Conservation (phyloP, 2,113 vertebrate genomes). For the Anarhynchus alexandrinus region DNA sequence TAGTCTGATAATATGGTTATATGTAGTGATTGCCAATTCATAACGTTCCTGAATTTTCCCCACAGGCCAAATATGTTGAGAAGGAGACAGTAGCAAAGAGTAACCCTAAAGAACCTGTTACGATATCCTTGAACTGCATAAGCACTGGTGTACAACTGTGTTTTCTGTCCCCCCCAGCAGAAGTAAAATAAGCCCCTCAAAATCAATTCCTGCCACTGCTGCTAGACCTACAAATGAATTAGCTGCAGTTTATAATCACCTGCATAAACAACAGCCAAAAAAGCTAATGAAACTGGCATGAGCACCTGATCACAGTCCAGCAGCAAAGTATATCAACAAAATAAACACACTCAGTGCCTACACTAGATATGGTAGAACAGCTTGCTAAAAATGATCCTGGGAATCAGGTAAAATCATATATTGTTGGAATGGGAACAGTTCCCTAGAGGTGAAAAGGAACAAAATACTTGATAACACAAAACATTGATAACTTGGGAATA, state of each 20-base stretch:
- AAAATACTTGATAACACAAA: not conserved
- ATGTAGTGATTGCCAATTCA: not conserved
- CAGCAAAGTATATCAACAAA: not conserved
- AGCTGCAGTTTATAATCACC: not conserved
- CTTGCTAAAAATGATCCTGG: not conserved
- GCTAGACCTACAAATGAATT: not conserved
- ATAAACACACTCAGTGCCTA: not conserved
- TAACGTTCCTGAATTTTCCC: not conserved
- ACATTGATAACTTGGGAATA: not conserved
- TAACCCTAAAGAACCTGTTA: not conserved
- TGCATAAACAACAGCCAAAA: not conserved
- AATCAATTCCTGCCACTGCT: not conserved
- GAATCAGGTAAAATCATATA: not conserved
- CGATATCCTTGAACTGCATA: fast-evolving
- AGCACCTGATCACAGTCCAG: not conserved
- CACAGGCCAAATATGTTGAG: not conserved
- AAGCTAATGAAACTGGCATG: not conserved
- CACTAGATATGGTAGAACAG: not conserved
- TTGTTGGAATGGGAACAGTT: not conserved
- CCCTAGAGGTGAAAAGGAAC: not conserved
- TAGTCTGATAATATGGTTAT: not conserved
- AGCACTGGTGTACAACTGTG: not conserved
- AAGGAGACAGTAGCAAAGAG: not conserved
- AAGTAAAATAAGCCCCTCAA: not conserved
- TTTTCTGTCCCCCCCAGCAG: not conserved